A percentile compares a stretch with the other conserved stretches of the same genome.
These are phyloP conservation scores for Blastobasis lacticolella DNA, from an alignment of 2,888 invertebrate genomes.

Conservation along the genomic window DNA sequence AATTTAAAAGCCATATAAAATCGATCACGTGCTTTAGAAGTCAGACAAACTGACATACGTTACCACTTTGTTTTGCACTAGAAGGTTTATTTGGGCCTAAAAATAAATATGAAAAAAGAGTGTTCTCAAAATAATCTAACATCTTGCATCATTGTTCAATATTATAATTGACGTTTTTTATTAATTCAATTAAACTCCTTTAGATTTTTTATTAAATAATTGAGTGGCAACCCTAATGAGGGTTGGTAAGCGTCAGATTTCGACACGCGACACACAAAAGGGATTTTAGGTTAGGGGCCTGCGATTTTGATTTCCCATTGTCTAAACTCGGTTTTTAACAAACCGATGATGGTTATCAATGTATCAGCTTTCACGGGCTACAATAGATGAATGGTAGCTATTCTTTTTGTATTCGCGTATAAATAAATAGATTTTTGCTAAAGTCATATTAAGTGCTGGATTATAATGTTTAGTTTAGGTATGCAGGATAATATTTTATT, in stretches of 20 bases:
- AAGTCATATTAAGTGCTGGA: too few species aligned
- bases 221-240: conserved; percentile 48
- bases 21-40: too few species aligned
- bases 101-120: too few species aligned
- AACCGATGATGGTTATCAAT: conserved; percentile 52
- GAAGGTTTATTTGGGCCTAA: too few species aligned
- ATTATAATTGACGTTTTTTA: conserved; percentile 10
- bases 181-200: conserved; percentile 10
- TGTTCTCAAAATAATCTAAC: too few species aligned
- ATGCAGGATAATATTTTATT: too few species aligned
- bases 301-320: conserved; percentile 34
- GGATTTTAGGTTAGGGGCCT: conserved; percentile 32
- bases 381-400: conserved; percentile 17
- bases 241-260: conserved; percentile 54
- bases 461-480: too few species aligned
- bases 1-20: too few species aligned
- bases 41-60: too few species aligned
- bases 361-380: conserved; percentile 48
- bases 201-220: conserved; percentile 40
- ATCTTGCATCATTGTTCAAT: background rate
- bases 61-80: too few species aligned
- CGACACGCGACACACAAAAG: conserved; percentile 51
- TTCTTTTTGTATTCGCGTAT: conserved; percentile 4
- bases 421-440: too few species aligned
- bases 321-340: conserved; percentile 34